These are phyloP conservation scores for Mola mola DNA, from an alignment of 2,113 vertebrate species.

Conservation along the genomic window DNA sequence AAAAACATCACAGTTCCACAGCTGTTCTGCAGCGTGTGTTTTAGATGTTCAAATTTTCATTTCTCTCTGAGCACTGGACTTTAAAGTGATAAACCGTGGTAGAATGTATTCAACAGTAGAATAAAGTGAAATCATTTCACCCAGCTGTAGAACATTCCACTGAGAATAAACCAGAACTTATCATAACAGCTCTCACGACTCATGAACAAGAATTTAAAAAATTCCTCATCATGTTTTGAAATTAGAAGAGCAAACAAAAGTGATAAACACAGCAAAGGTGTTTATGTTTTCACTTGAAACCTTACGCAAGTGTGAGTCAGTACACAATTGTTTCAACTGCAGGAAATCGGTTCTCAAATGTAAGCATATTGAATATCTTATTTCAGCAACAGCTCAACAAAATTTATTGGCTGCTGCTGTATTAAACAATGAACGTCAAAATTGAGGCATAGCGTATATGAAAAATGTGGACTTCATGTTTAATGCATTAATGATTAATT, in stretches of 20 bases:
- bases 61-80: neutral
- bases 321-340: neutral
- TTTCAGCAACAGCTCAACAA: slow-evolving; percentile 56
- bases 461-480: slow-evolving; percentile 63
- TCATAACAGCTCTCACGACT: neutral
- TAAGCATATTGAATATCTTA: slow-evolving; percentile 56
- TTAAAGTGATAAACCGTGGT: neutral
- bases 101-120: neutral
- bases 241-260: slow-evolving; percentile 5
- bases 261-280: neutral
- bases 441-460: slow-evolving; percentile 49
- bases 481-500: slow-evolving; percentile 77
- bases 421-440: slow-evolving; percentile 60
- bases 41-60: neutral
- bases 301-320: slow-evolving; percentile 29
- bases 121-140: slow-evolving; percentile 6
- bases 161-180: neutral
- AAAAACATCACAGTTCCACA: too few species aligned
- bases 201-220: neutral
- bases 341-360: slow-evolving; percentile 46
- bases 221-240: slow-evolving; percentile 1
- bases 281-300: slow-evolving; percentile 17
- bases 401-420: slow-evolving; percentile 49
- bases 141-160: neutral
- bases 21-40: too few species aligned